Conservation (phyloP, 1,140 invertebrate genomes). For the Catajapyx aquilonaris region DNA sequence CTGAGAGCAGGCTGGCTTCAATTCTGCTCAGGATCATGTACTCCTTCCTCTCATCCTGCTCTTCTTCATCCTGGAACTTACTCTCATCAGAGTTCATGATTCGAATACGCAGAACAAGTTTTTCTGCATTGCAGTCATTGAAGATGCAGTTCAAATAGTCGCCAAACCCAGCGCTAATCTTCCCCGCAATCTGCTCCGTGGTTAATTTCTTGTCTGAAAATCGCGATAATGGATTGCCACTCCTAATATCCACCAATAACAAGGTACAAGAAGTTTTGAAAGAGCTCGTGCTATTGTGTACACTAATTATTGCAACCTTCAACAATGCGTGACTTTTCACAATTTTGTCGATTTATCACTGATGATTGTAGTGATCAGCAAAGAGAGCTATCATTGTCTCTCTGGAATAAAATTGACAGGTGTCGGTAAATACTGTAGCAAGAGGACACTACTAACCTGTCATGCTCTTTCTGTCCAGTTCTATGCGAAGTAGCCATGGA, state of each 20-base stretch:
- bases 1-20: slow-evolving; percentile 95
- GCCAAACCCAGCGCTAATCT: slow-evolving; percentile 96
- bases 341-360: no score
- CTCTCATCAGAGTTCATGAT: slow-evolving; percentile 95
- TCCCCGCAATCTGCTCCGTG: slow-evolving; percentile 99
- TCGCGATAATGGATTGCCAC: slow-evolving; percentile 6
- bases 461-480: slow-evolving; percentile 95
- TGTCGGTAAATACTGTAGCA: no score
- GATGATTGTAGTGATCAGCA: no score
- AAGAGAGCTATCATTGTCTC: no score
- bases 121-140: slow-evolving; percentile 99
- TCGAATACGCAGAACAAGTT: slow-evolving; percentile 90
- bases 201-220: slow-evolving; percentile 85
- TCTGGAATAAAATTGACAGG: no score
- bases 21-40: slow-evolving; percentile 97
- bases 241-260: no score
- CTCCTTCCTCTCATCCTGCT: slow-evolving; percentile 98
- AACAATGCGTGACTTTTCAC: no score
- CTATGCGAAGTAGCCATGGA: slow-evolving; percentile 94
- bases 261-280: no score
- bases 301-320: no score
- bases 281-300: no score
- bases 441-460: slow-evolving; percentile 37
- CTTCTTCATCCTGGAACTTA: slow-evolving; percentile 67
- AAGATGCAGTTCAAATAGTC: slow-evolving; percentile 99